Evolutionary conservation across 2,113 vertebrate species (phyloP).

Genomic region (Meriones unguiculatus): DNA sequence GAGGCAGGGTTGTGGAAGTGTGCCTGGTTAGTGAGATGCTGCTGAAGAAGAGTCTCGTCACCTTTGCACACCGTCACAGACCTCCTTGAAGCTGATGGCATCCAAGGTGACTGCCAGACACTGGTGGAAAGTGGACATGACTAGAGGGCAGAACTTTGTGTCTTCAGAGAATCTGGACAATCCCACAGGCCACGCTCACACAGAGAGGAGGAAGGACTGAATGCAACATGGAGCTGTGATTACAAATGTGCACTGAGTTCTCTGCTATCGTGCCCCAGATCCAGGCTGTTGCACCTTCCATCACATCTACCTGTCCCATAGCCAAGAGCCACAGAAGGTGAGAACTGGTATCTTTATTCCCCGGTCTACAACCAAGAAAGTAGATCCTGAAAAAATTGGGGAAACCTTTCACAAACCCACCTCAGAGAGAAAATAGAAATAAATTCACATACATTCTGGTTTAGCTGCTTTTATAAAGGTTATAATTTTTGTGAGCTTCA

Average conservation of each 20-base stretch:
- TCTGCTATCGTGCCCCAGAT: slow-evolving; percentile 18
- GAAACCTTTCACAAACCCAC: slow-evolving; percentile 38
- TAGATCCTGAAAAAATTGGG: slow-evolving; percentile 29
- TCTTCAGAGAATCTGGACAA: slow-evolving; percentile 61
- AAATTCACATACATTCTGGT: not conserved
- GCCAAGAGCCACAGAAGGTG: not conserved
- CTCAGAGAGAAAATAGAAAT: slow-evolving; percentile 44
- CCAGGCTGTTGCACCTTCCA: not conserved
- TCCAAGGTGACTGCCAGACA: slow-evolving; percentile 73
- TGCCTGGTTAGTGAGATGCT: not conserved
- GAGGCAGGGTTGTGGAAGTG: not conserved
- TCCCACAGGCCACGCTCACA: slow-evolving; percentile 20
- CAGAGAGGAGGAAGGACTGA: slow-evolving; percentile 75
- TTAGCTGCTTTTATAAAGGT: slow-evolving; percentile 55
- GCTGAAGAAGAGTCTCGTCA: slow-evolving; percentile 5
- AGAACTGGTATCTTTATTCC: slow-evolving; percentile 6
- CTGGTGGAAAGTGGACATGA: slow-evolving; percentile 76
- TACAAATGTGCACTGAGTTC: slow-evolving; percentile 63
- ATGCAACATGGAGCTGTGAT: slow-evolving; percentile 77
- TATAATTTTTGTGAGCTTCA: slow-evolving; percentile 52
- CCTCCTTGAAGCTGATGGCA: slow-evolving; percentile 72
- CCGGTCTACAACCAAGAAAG: not conserved
- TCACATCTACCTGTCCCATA: slow-evolving; percentile 40
- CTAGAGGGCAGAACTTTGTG: slow-evolving; percentile 62
- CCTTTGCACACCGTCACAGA: not conserved